Conservation (phyloP, 2,888 invertebrate species). For the Phasia obesa region DNA sequence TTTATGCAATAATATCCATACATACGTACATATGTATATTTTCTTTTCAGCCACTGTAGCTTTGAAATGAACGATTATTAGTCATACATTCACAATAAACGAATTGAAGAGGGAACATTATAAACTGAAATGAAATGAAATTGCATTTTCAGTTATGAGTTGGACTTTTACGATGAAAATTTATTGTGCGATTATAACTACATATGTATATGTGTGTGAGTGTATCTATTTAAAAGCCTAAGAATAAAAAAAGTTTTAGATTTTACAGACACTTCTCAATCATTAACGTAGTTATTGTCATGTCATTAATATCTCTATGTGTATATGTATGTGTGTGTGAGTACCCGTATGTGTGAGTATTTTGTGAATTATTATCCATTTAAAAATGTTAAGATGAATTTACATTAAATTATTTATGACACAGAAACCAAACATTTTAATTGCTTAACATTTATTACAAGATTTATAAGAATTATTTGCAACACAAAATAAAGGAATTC, state of each 20-base stretch:
- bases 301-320: conserved; percentile 60
- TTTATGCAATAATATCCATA: no score
- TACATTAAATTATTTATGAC: conserved; percentile 70
- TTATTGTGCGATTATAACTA: conserved; percentile 57
- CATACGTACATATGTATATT: conserved; percentile 26
- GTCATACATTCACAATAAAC: conserved; percentile 64
- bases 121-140: conserved; percentile 66
- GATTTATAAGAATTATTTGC: conserved; percentile 62
- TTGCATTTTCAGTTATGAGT: conserved; percentile 67
- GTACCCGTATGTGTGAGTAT: conserved; percentile 31
- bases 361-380: conserved; percentile 67
- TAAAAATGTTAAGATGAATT: conserved; percentile 70
- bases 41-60: conserved; percentile 66
- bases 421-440: conserved; percentile 69
- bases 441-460: conserved; percentile 70
- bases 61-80: conserved; percentile 66
- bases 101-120: conserved; percentile 59
- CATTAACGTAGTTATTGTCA: conserved; percentile 71
- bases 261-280: conserved; percentile 68
- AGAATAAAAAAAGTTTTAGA: conserved; percentile 48
- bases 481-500: conserved; percentile 40
- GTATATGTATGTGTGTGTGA: background rate
- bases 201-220: conserved; percentile 11
- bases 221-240: conserved; percentile 32
- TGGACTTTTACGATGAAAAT: conserved; percentile 63